A percentile compares a stretch with the other conserved stretches of the same genome.
phyloP scores from a whole-genome alignment of 2,888 invertebrate species.

The Gymnoscelis rufifasciata region DNA sequence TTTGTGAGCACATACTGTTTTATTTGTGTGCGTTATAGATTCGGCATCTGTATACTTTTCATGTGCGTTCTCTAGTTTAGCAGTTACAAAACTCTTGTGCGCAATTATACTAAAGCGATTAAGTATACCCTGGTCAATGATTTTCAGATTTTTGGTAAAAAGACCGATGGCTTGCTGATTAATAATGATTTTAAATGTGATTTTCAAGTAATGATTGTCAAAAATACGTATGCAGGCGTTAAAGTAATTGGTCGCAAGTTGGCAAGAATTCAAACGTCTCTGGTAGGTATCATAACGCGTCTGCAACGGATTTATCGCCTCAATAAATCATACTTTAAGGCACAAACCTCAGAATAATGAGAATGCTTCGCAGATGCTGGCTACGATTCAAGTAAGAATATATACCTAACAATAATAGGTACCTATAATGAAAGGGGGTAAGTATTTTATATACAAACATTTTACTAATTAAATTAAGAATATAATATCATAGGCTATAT shows the following conservation, averaged over 20 bases:
- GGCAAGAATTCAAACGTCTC: conserved; percentile 67
- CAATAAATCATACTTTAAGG: conserved; percentile 61
- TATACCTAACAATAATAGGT: too few species aligned
- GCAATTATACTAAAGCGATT: neutral
- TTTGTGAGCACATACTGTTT: neutral
- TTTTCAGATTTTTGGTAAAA: too few species aligned
- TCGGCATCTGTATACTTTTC: neutral
- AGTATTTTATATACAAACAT: too few species aligned
- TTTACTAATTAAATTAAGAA: neutral
- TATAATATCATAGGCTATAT: too few species aligned
- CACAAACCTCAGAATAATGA: conserved; percentile 46
- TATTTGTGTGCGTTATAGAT: neutral
- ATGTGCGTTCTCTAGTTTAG: too few species aligned
- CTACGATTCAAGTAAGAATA: conserved; percentile 1
- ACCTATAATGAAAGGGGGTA: too few species aligned
- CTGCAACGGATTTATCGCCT: conserved; percentile 58
- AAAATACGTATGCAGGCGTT: conserved; percentile 1
- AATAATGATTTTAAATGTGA: too few species aligned
- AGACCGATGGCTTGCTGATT: too few species aligned
- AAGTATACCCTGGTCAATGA: neutral
- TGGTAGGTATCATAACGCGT: conserved; percentile 56
- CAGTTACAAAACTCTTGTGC: too few species aligned
- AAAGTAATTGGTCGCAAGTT: conserved; percentile 51
- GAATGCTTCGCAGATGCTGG: conserved; percentile 24
- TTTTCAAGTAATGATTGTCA: too few species aligned